Evolutionary conservation across 1,140 invertebrate species (phyloP).

Genomic region (Plectus sambesii): DNA sequence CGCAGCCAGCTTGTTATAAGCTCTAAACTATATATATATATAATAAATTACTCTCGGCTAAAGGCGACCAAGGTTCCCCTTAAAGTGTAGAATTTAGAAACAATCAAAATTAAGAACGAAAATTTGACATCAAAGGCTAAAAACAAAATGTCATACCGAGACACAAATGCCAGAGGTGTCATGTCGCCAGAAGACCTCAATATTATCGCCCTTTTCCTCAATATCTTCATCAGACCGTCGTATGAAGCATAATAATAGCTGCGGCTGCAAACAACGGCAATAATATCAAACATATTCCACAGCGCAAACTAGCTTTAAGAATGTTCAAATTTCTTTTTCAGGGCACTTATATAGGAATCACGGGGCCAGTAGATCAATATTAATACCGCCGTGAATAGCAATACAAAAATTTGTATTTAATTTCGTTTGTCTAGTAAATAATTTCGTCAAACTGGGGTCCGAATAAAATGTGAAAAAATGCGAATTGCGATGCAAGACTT

Average conservation of each 20-base stretch:
- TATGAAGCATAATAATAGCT: slow-evolving; percentile 21
- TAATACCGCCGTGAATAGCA: too few relatives aligned
- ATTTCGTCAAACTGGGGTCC: too few relatives aligned
- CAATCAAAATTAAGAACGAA: slow-evolving; percentile 5
- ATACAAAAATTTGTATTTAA: too few relatives aligned
- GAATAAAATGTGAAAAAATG: too few relatives aligned
- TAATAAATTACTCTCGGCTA: background rate
- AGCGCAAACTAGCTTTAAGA: too few relatives aligned
- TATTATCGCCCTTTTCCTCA: slow-evolving; percentile 19
- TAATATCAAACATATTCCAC: too few relatives aligned
- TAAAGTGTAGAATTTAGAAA: slow-evolving; percentile 7
- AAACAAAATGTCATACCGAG: slow-evolving; percentile 14
- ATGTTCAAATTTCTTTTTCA: too few relatives aligned
- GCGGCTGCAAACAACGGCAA: slow-evolving; percentile 18
- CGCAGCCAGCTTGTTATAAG: slow-evolving; percentile 4
- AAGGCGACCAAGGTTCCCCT: slow-evolving; percentile 3
- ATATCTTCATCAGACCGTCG: slow-evolving; percentile 14
- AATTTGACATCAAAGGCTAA: slow-evolving; percentile 3
- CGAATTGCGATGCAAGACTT: too few relatives aligned
- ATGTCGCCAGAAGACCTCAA: slow-evolving; percentile 20
- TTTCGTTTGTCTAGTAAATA: too few relatives aligned
- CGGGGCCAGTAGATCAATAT: too few relatives aligned
- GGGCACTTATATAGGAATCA: too few relatives aligned
- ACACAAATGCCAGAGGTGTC: slow-evolving; percentile 25
- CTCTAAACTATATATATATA: background rate